Base-by-base conservation (phyloP, 1,140 invertebrate species). In the Eueides isabella region DNA sequence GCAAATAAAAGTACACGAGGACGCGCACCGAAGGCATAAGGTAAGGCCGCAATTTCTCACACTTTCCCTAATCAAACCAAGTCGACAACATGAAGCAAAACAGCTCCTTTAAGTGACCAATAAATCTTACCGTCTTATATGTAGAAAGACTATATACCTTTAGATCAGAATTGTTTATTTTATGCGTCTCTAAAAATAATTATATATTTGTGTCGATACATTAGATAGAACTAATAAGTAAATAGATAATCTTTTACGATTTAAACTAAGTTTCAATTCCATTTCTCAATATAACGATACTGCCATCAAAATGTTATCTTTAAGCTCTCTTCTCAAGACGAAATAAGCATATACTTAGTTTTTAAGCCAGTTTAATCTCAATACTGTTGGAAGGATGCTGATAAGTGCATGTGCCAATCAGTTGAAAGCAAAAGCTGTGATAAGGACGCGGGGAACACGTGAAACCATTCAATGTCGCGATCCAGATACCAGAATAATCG, bases 1-100 rank as follows among this genome's bases (percentile, higher is more conserved):
- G 80, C 85, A 90, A 92, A 92, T 90, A 89, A 89, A 87, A 87
- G 80, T 71, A 72, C 70, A 72, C 44, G 62, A 19, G 55, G 48
- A 72, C 61, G 74, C 74, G 61, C 31, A 41, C 44, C 74, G 35
- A 72, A 71, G 70, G 55, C 44, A 75, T 71, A 76, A 72, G 65
- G 71, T 75, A 80, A 80, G 78, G 78, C 68, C 68, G 68, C 77
- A 79, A 82, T 85, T 85, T 89, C 82, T 90, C 84, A 88, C 85
- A 90, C 86, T 90, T 85, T 87, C 82, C 79, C 77, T 79, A 79
- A 81, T 82, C 80, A 78, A 82, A 81, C 75, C 68, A 71, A 81
- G 68, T 72, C 73, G 75, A 80, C 80, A 82, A 79, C 76, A 79
- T 73, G 76, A 77, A 80, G 77, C 69, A 63, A 64, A 74, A 74